Base-by-base conservation (phyloP, 2,888 invertebrate species). In the Ormyrus thymus region DNA sequence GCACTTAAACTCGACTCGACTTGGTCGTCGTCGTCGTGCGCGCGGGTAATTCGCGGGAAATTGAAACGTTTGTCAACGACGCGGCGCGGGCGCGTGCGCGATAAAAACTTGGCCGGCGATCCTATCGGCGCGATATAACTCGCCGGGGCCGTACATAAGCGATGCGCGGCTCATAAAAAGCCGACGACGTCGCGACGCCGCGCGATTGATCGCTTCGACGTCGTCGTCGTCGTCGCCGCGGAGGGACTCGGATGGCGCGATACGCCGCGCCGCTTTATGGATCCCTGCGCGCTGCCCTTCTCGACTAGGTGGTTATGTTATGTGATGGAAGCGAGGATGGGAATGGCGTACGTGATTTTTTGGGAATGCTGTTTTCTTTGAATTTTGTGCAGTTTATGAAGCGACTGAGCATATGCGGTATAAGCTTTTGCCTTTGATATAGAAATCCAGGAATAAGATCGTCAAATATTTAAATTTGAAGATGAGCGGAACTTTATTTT, bases 61-160 rank as follows among this genome's bases (percentile, higher is more conserved):
- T 73, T 73, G 64, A 73, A 73, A 73, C 73, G 56, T 73, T 73
- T 56, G 73, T 73, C 55, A 56, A 48, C 65, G 55, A 45, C 65
- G 55, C 46, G 8, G 48, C 29, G 8, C 2, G 8, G 43, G n/a
- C 61, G 50, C 46, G 10, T 46, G 64, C 15, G 29, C 51, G 15
- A 58, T 59, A 68, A 59, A 65, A 10, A n/a, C 55, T 43, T 29
- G 11, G 62, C 4, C 48, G 48, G 7, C 62, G 62, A 64, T 64
- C 62, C 48, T 48, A 64, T 64, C 62, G 62, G 48, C 48, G 62
- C 4, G 7, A 45, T 45, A 29, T 29, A 29, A 29, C 29, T 29
- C 29, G 29, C 29, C 29, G 29, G 29, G 29, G 29, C 3, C 15
- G 45, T 45, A 61, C 29, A 29, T 29, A 29, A 29, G 29, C 29